Conservation (phyloP, 1,140 invertebrate genomes). For the Lepidostoma basale region DNA sequence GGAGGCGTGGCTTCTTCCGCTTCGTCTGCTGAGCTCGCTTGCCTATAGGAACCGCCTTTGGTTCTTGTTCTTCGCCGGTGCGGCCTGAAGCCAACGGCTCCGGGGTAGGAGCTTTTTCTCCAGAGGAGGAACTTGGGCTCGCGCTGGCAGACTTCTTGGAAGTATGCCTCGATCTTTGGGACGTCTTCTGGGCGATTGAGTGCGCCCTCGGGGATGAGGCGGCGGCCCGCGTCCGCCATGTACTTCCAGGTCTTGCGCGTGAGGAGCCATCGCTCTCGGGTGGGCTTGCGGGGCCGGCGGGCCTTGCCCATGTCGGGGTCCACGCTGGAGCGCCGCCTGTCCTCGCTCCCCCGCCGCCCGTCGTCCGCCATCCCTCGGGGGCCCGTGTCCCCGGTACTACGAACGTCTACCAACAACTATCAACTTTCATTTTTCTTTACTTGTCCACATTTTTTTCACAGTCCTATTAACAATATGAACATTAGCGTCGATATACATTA, state of each 20-base stretch:
- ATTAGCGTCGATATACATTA: too few species aligned
- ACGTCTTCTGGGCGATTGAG: slow-evolving; percentile 75
- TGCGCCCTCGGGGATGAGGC: slow-evolving; percentile 78
- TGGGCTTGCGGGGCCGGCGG: slow-evolving; percentile 62
- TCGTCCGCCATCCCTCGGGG: slow-evolving; percentile 32
- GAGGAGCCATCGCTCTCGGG: slow-evolving; percentile 81
- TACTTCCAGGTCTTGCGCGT: slow-evolving; percentile 89
- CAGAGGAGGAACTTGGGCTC: slow-evolving; percentile 80
- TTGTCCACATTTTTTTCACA: too few species aligned
- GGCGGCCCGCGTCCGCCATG: slow-evolving; percentile 87
- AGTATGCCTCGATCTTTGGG: slow-evolving; percentile 80
- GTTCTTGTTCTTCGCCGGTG: slow-evolving; percentile 61
- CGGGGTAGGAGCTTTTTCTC: slow-evolving; percentile 80
- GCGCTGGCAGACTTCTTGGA: slow-evolving; percentile 78
- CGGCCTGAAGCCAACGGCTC: slow-evolving; percentile 64
- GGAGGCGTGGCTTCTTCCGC: slow-evolving; percentile 56
- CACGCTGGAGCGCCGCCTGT: background rate
- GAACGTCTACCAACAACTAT: too few species aligned
- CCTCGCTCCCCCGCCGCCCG: background rate
- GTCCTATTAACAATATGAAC: too few species aligned
- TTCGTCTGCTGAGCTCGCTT: slow-evolving; percentile 68
- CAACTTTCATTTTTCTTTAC: too few species aligned
- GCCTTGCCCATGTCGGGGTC: slow-evolving; percentile 58
- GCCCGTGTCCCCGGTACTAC: slow-evolving; percentile 13
- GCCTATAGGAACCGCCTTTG: slow-evolving; percentile 70